Conservation (phyloP, 2,888 invertebrate genomes). For the Chaitophorus viminalis region DNA sequence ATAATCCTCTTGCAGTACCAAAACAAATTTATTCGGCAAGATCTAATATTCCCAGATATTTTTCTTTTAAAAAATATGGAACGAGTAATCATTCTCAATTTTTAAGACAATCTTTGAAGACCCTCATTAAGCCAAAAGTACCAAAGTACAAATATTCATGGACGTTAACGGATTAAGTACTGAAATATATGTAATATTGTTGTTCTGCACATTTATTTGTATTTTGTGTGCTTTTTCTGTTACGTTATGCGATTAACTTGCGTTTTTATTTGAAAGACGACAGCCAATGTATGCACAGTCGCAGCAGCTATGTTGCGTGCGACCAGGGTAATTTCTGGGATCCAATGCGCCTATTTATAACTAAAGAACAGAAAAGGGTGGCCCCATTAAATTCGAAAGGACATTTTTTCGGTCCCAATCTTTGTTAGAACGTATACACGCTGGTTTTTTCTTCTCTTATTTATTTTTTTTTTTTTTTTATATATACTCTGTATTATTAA, state of each 20-base stretch:
- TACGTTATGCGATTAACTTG: not conserved
- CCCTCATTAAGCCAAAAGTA: no score
- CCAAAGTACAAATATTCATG: no score
- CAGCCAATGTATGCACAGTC: not conserved
- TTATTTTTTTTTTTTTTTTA: constrained; percentile 30
- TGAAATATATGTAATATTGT: no score
- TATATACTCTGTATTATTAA: constrained; percentile 56
- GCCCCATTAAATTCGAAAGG: constrained; percentile 54
- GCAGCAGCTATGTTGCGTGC: not conserved
- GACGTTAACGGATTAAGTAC: no score
- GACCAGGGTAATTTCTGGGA: constrained; percentile 26
- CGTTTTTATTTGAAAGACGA: not conserved
- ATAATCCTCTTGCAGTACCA: no score
- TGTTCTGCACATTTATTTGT: no score
- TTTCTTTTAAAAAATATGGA: no score
- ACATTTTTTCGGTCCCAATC: constrained; percentile 58
- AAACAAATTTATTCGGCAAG: no score
- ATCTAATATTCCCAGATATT: no score
- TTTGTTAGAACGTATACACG: constrained; percentile 51
- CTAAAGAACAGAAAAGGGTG: constrained; percentile 24
- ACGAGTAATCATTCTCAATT: no score
- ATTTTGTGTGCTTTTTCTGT: not conserved
- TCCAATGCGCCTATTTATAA: constrained; percentile 36
- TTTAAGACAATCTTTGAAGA: no score
- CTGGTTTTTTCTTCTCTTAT: constrained; percentile 23